Percentiles rank a stretch among this genome's conserved stretches.
Evolutionary conservation across 2,797 vertebrate genomes (phyloP).

Genomic region (Takifugu ocellatus): DNA sequence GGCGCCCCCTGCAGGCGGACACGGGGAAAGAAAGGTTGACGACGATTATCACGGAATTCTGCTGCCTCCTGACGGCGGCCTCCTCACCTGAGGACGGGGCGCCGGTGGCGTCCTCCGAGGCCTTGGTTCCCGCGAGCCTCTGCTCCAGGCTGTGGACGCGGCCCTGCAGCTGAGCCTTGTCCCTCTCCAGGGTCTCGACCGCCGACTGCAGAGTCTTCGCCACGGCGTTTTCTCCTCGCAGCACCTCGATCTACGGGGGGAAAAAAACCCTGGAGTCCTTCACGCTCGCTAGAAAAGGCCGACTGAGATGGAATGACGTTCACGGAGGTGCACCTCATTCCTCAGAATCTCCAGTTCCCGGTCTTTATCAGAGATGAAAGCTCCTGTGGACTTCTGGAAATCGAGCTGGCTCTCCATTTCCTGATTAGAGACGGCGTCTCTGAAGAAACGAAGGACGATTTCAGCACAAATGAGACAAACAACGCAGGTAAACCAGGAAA

Average conservation of each 20-base stretch:
- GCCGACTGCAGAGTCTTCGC: slow-evolving; percentile 87
- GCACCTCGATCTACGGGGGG: slow-evolving; percentile 78
- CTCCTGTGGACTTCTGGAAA: slow-evolving; percentile 78
- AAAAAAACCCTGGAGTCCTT: background rate
- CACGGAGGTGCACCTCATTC: slow-evolving; percentile 78
- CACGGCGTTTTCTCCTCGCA: slow-evolving; percentile 86
- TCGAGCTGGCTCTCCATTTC: slow-evolving; percentile 76
- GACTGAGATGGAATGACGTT: background rate
- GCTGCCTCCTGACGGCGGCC: background rate
- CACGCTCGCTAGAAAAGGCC: background rate
- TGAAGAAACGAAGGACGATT: slow-evolving; percentile 47
- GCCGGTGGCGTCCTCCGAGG: slow-evolving; percentile 60
- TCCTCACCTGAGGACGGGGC: slow-evolving; percentile 76
- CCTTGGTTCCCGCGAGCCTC: slow-evolving; percentile 81
- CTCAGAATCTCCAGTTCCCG: slow-evolving; percentile 88
- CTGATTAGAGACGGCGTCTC: slow-evolving; percentile 79
- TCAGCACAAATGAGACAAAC: background rate
- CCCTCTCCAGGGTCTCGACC: slow-evolving; percentile 86
- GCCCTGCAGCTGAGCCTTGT: slow-evolving; percentile 87
- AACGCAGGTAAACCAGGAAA: background rate
- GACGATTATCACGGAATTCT: background rate
- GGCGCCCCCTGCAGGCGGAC: slow-evolving; percentile 70
- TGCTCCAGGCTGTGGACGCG: slow-evolving; percentile 86
- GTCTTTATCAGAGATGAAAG: slow-evolving; percentile 87
- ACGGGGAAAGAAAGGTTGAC: slow-evolving; percentile 7